Percentiles rank a stretch among this genome's conserved stretches.
Conservation (phyloP, 2,113 vertebrate genomes). For the Apodemus sylvaticus region DNA sequence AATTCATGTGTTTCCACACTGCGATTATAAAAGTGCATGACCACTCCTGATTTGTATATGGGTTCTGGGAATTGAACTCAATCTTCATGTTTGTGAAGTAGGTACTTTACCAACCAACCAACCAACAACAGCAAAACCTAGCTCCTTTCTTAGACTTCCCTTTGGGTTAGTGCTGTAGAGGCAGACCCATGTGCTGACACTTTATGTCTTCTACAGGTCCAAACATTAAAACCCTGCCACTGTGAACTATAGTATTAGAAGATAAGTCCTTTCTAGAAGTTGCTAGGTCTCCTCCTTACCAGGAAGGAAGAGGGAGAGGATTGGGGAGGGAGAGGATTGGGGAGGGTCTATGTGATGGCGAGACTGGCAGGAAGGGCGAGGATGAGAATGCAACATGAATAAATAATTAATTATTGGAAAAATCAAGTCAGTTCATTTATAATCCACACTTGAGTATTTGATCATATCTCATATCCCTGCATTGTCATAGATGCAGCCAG, state of each 20-base stretch:
- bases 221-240: neutral
- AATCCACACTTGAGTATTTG: neutral
- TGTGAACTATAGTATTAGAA: neutral
- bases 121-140: neutral
- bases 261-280: neutral
- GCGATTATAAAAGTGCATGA: neutral
- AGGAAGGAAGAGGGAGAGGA: no score
- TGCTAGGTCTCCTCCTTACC: no score
- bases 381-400: no score
- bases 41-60: neutral
- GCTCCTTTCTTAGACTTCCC: neutral
- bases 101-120: neutral
- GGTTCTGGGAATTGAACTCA: neutral
- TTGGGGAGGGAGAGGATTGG: no score
- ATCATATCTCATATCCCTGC: neutral
- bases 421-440: neutral
- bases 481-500: neutral
- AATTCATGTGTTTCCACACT: neutral
- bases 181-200: neutral
- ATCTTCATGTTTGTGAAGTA: neutral
- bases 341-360: no score
- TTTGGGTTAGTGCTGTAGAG: neutral
- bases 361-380: no score
- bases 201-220: neutral
- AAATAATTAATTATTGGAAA: no score